Evolutionary conservation across 2,797 vertebrate genomes (phyloP).

Genomic region (Triplophysa yarkandensis): DNA sequence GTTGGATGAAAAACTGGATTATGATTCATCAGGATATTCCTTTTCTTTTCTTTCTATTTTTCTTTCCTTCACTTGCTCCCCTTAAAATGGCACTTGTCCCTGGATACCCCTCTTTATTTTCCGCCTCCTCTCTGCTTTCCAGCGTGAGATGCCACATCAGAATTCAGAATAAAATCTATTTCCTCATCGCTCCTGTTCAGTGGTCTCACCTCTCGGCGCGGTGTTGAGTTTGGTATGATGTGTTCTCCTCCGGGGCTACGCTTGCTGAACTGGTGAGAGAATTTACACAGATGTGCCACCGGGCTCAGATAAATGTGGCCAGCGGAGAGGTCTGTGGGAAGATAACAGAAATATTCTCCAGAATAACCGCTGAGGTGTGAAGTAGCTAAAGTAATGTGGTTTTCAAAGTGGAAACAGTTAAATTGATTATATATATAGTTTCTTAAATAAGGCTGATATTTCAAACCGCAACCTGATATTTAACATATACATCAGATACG

Average conservation of each 20-base stretch:
- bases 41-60: constrained; percentile 31
- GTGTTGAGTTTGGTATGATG: constrained; percentile 28
- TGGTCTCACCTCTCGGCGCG: constrained; percentile 13
- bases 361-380: not conserved
- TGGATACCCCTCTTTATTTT: constrained; percentile 18
- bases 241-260: constrained; percentile 12
- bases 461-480: too few relatives aligned
- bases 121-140: constrained; percentile 23
- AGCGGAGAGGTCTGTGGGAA: constrained; percentile 3
- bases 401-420: not conserved
- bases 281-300: constrained; percentile 16
- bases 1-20: constrained; percentile 70
- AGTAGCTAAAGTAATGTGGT: not conserved
- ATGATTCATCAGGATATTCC: constrained; percentile 70
- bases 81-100: constrained; percentile 41
- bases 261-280: constrained; percentile 17
- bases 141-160: not conserved
- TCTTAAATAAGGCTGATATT: too few relatives aligned
- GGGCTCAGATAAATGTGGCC: constrained; percentile 33
- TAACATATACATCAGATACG: too few relatives aligned
- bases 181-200: constrained; percentile 6
- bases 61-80: constrained; percentile 47
- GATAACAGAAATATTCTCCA: not conserved
- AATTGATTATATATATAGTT: not conserved
- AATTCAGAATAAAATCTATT: constrained; percentile 30